Evolutionary conservation across 2,113 vertebrate species (phyloP).

Genomic region (Mobula hypostoma): DNA sequence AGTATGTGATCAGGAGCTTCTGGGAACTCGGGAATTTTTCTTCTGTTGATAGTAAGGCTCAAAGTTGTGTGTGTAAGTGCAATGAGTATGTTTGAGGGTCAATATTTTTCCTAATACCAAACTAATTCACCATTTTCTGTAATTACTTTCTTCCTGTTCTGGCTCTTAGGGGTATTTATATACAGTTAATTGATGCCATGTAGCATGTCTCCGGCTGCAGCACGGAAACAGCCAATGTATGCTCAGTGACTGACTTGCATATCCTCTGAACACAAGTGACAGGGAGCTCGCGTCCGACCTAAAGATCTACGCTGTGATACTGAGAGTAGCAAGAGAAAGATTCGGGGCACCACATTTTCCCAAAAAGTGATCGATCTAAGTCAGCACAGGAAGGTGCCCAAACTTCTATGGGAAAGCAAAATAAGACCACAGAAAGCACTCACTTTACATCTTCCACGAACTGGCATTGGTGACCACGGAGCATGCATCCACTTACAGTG

Average conservation of each 20-base stretch:
- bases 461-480: neutral
- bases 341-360: neutral
- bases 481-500: neutral
- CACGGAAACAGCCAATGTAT: neutral
- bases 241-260: neutral
- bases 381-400: neutral
- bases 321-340: neutral
- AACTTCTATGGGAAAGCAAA: neutral
- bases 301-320: neutral
- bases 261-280: neutral
- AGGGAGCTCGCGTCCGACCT: neutral
- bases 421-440: neutral
- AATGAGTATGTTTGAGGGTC: neutral
- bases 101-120: neutral
- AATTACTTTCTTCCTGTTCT: neutral
- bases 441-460: neutral
- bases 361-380: neutral
- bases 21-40: neutral
- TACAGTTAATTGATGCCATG: neutral
- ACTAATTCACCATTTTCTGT: neutral
- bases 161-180: neutral
- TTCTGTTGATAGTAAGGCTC: neutral
- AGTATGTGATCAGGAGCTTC: neutral
- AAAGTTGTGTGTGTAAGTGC: neutral
- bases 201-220: neutral